A percentile compares a stretch with the other conserved stretches of the same genome.
Conservation (phyloP, 1,140 invertebrate species). For the Spodoptera frugiperda region DNA sequence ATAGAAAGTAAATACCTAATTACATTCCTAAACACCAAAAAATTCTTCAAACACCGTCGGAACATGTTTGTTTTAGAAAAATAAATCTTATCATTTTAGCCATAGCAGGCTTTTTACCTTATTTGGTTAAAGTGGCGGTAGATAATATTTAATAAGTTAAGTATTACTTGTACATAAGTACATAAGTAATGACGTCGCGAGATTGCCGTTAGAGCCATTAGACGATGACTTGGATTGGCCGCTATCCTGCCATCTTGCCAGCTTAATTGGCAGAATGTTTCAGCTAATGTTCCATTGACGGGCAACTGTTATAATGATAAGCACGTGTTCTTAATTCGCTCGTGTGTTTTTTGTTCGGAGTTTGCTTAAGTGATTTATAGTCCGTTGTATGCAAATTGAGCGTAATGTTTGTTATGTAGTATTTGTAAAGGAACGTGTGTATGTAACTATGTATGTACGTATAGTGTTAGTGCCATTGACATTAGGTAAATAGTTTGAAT, state of each 20-base stretch:
- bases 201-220: slow-evolving; percentile 53
- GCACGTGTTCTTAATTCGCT: slow-evolving; percentile 34
- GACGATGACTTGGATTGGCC: slow-evolving; percentile 58
- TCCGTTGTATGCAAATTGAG: slow-evolving; percentile 13
- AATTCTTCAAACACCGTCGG: not conserved
- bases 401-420: slow-evolving; percentile 3
- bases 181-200: slow-evolving; percentile 40
- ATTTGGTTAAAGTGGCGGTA: slow-evolving; percentile 4
- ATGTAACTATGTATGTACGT: no score
- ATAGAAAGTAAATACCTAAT: slow-evolving; percentile 16
- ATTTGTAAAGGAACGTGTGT: not conserved
- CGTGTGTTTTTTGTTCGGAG: slow-evolving; percentile 17
- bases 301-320: slow-evolving; percentile 45
- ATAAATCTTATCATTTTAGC: not conserved
- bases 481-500: not conserved
- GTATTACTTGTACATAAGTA: slow-evolving; percentile 2
- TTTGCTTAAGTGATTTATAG: slow-evolving; percentile 28
- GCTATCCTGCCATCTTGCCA: slow-evolving; percentile 58
- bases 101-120: not conserved
- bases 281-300: slow-evolving; percentile 55
- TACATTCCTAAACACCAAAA: not conserved
- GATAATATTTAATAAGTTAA: slow-evolving; percentile 39
- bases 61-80: not conserved
- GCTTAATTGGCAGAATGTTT: slow-evolving; percentile 61
- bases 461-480: not conserved